Evolutionary conservation across 2,888 invertebrate species (phyloP), one percentile per base, ranked within the genome.

Genomic region (Netelia inedita): DNA sequence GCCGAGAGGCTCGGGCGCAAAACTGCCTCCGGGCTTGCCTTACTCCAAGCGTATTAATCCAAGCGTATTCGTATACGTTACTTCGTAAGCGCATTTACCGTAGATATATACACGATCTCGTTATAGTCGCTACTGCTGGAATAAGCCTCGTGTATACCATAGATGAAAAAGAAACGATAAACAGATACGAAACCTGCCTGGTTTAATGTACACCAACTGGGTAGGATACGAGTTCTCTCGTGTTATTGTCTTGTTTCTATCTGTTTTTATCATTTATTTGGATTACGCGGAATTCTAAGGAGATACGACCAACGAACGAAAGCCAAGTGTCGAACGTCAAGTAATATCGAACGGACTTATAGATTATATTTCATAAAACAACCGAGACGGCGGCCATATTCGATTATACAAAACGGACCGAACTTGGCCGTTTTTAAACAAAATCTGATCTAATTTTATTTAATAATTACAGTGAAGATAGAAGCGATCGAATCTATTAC

Each of bases 51-150:
- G 41, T 71, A 71, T 71, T 55, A 79, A 55, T 55, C 71, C 19
- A 71, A 55, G 79, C 19, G 73, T 73, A 79, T 41, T 71, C 63
- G 46, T n/a, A 68, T 68, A 53, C 63, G 16, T 74, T 23, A 61
- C 59, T 46, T 72, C 23, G 46, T 50, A 74, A 19, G 41, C n/a
- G 61, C n/a, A 57, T 63, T 43, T 46, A 43, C 66, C 28, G 43
- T 14, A 65, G 16, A 50, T 28, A 28, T n/a, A 5, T 10, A 46
- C 16, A 21, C 50, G 35, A 23, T 43, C 59, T 80, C 73, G 66
- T 80, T 80, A 74, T 59, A 74, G 19, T 50, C 16, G 53, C 57
- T 46, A 73, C 50, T 50, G 21, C 63, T 53, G 9, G 53, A 46
- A 68, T 73, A 61, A 73, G 66, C 59, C 59, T 61, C 59, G 16